phyloP scores from a whole-genome alignment of 2,888 invertebrate species.

The Orthosia gothica region DNA sequence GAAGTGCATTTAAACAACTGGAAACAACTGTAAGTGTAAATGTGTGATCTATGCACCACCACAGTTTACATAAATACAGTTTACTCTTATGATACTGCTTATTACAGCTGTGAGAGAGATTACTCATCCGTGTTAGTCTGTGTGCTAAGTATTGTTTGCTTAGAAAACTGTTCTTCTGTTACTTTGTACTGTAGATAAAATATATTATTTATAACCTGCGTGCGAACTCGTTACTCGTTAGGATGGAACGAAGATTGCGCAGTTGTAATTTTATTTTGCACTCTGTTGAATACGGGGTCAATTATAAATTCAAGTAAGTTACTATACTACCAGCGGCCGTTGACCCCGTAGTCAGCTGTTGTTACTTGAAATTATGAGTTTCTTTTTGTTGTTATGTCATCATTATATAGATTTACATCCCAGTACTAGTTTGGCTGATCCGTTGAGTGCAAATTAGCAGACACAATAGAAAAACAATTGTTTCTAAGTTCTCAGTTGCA shows the following conservation, averaged over 20 bases:
- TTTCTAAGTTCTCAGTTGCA: too few species aligned
- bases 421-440: too few species aligned
- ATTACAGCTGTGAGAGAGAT: conserved; percentile 21
- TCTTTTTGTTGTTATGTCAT: too few species aligned
- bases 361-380: too few species aligned
- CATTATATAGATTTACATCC: too few species aligned
- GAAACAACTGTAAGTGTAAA: conserved; percentile 39
- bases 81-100: conserved; percentile 26
- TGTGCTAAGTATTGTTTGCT: conserved; percentile 23
- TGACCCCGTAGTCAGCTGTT: background rate
- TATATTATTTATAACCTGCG: background rate
- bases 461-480: too few species aligned
- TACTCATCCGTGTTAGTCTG: conserved; percentile 27
- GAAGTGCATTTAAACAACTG: conserved; percentile 54
- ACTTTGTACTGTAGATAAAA: conserved; percentile 1
- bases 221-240: background rate
- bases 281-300: background rate
- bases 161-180: conserved; percentile 14
- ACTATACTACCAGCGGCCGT: background rate
- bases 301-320: background rate
- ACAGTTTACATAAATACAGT: conserved; percentile 29
- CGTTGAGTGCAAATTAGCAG: too few species aligned
- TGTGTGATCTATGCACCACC: conserved; percentile 43
- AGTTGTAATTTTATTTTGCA: background rate
- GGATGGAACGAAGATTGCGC: background rate